Percentiles rank a stretch among this genome's conserved stretches.
phyloP scores from a whole-genome alignment of 2,113 vertebrate species.

The Maccullochella peelii region DNA sequence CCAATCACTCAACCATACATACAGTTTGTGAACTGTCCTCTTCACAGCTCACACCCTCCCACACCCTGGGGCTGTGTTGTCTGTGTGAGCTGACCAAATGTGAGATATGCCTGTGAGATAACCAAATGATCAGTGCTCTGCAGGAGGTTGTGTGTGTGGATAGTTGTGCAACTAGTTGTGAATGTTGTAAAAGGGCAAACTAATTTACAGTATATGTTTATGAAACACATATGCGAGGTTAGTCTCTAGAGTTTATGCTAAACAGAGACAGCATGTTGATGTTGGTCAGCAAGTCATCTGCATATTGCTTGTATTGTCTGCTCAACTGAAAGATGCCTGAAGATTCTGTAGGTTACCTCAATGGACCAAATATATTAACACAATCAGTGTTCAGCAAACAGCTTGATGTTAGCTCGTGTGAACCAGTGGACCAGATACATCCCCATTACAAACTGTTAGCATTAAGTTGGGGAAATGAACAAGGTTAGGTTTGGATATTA shows the following conservation, averaged over 20 bases:
- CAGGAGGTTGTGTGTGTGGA: neutral
- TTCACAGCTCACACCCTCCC: no score
- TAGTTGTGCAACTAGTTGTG: neutral
- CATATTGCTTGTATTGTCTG: neutral
- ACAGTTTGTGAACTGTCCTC: neutral
- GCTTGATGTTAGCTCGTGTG: neutral
- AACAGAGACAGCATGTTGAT: neutral
- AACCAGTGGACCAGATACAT: neutral
- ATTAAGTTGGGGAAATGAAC: neutral
- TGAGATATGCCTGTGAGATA: constrained; percentile 6
- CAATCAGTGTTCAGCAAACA: neutral
- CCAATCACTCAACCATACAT: neutral
- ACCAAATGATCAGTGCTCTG: constrained; percentile 10
- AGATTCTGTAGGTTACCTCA: neutral
- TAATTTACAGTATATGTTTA: neutral
- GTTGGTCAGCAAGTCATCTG: neutral
- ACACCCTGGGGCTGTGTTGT: neutral
- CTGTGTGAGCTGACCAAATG: constrained; percentile 12
- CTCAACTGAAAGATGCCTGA: neutral
- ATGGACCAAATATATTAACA: neutral
- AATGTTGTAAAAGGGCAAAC: neutral
- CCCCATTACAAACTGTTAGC: neutral
- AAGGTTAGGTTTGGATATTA: neutral
- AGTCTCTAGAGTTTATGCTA: neutral
- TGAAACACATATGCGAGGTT: no score